A percentile compares a stretch with the other conserved stretches of the same genome.
phyloP scores from a whole-genome alignment of 2,113 vertebrate genomes.

The Pagrus major region DNA sequence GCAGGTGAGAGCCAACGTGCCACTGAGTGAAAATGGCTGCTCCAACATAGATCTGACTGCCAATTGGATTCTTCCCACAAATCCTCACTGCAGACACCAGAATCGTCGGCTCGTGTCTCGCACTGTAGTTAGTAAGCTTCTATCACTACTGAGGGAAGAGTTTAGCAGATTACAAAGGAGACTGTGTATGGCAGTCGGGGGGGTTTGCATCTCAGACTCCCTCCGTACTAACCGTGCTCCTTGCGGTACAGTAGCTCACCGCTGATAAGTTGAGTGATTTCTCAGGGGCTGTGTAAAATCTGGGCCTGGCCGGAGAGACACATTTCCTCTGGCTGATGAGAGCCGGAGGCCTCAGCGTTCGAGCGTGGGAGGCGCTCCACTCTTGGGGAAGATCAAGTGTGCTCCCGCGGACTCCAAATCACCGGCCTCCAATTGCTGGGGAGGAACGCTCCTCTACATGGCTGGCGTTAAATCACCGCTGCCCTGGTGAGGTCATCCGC shows the following conservation, averaged over 20 bases:
- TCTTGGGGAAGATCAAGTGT: slow-evolving; percentile 82
- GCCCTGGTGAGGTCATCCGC: slow-evolving; percentile 79
- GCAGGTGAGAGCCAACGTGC: slow-evolving; percentile 26
- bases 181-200: slow-evolving; percentile 54
- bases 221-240: slow-evolving; percentile 65
- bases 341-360: slow-evolving; percentile 69
- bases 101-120: slow-evolving; percentile 27
- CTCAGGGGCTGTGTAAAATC: slow-evolving; percentile 76
- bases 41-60: neutral
- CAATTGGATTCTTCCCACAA: slow-evolving; percentile 36
- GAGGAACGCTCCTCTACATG: slow-evolving; percentile 67
- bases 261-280: slow-evolving; percentile 83
- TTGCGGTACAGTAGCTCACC: slow-evolving; percentile 79
- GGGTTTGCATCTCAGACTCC: slow-evolving; percentile 61
- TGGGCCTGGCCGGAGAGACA: slow-evolving; percentile 72
- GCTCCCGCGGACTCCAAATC: slow-evolving; percentile 79
- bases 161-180: slow-evolving; percentile 65
- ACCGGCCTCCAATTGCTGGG: slow-evolving; percentile 71
- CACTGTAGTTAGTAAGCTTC: slow-evolving; percentile 42
- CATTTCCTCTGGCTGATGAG: slow-evolving; percentile 81
- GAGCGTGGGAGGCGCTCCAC: slow-evolving; percentile 77
- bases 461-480: slow-evolving; percentile 78
- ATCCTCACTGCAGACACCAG: slow-evolving; percentile 15
- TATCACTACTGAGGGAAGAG: slow-evolving; percentile 47
- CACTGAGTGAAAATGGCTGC: slow-evolving; percentile 24